Conservation (phyloP, 1,140 invertebrate genomes). For the Nasonia giraulti region DNA sequence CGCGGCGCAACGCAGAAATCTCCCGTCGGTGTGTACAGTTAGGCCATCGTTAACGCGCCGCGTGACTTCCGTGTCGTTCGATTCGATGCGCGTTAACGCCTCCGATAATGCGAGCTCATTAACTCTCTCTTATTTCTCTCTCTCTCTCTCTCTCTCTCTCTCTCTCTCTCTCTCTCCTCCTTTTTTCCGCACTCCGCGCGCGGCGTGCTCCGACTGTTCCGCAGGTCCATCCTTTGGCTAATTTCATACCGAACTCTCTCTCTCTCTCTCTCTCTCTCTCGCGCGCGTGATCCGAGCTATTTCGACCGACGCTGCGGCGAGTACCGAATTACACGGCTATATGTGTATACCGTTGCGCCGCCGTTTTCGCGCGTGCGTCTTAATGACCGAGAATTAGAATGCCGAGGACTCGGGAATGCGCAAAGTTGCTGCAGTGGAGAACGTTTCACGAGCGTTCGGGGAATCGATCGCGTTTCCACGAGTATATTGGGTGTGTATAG, state of each 20-base stretch:
- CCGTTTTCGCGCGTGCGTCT: not conserved
- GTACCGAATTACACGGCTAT: not conserved
- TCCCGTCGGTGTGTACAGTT: conserved; percentile 55
- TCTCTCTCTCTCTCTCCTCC: not conserved
- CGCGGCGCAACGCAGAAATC: conserved; percentile 36
- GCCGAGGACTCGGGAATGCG: not conserved
- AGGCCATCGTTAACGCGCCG: conserved; percentile 57
- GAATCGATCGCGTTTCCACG: not conserved
- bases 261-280: not conserved
- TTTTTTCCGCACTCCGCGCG: not conserved
- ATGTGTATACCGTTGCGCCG: not conserved
- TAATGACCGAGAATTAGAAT: conserved; percentile 28
- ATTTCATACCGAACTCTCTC: not conserved
- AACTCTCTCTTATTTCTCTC: not conserved
- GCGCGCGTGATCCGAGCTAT: conserved; percentile 31
- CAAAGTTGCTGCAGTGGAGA: no score
- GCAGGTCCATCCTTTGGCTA: not conserved
- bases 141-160: conserved; percentile 3
- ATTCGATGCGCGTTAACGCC: conserved; percentile 58
- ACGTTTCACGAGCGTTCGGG: not conserved
- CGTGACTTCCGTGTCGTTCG: conserved; percentile 49
- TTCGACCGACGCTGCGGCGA: not conserved
- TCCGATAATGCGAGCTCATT: conserved; percentile 53
- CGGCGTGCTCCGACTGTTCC: no score
- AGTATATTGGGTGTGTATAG: not conserved